A percentile compares a stretch with the other conserved stretches of the same genome.
Conservation (phyloP, 2,888 invertebrate genomes). For the Agrotis exclamationis region DNA sequence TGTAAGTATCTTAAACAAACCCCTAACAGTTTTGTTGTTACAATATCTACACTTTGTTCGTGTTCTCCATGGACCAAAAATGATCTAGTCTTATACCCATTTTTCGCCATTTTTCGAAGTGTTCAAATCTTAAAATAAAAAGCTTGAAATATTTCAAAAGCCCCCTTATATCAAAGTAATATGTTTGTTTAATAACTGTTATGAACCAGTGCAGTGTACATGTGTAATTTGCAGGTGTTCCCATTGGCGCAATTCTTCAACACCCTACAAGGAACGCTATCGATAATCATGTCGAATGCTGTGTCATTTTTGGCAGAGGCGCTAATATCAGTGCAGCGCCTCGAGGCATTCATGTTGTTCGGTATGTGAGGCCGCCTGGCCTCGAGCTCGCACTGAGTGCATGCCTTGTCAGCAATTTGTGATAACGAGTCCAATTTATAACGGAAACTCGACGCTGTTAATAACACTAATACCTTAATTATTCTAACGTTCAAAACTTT, state of each 20-base stretch:
- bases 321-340: constrained; percentile 91
- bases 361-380: constrained; percentile 81
- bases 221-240: constrained; percentile 88
- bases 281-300: constrained; percentile 92
- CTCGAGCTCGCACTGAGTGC: constrained; percentile 61
- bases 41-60: neutral
- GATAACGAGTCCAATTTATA: constrained; percentile 74
- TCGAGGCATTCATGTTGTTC: constrained; percentile 91
- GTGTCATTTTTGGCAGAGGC: constrained; percentile 92
- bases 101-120: neutral
- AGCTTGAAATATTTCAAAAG: no score
- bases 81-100: neutral
- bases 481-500: constrained; percentile 22
- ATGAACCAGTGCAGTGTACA: constrained; percentile 48
- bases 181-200: constrained; percentile 1
- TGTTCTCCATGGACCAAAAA: neutral
- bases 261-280: constrained; percentile 91
- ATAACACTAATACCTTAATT: constrained; percentile 52
- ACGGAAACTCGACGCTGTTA: constrained; percentile 69
- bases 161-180: neutral
- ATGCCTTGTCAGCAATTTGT: constrained; percentile 48
- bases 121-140: neutral
- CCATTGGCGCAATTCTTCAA: constrained; percentile 93
- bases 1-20: constrained; percentile 76
- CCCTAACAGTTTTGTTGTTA: neutral